Evolutionary conservation across 64 coral and sea anemone species (phyloP).

Genomic region (Stichodactyla helianthus): DNA sequence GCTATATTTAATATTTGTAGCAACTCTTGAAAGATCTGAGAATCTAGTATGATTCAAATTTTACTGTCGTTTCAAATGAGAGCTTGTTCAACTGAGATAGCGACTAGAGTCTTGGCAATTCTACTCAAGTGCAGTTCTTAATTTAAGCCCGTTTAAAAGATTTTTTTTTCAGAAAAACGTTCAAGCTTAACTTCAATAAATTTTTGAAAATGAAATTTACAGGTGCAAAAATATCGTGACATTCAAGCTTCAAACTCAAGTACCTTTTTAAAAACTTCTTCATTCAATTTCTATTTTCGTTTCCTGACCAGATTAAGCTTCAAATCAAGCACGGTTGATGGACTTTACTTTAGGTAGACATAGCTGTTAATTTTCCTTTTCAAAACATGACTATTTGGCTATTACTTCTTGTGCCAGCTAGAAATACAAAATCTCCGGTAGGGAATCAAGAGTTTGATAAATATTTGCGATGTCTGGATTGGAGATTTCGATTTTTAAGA

Average conservation of each 20-base stretch:
- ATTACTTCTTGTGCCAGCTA: too few species aligned
- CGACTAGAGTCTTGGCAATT: neutral
- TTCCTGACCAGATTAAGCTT: too few species aligned
- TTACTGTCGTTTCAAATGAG: neutral
- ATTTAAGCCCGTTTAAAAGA: neutral
- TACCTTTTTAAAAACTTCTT: neutral
- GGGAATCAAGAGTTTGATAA: too few species aligned
- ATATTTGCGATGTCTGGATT: too few species aligned
- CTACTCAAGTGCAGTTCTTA: neutral
- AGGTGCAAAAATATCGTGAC: neutral
- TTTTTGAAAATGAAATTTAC: neutral
- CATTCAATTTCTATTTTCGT: neutral
- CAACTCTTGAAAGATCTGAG: neutral
- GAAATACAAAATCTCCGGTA: too few species aligned
- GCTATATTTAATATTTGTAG: neutral
- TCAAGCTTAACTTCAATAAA: neutral
- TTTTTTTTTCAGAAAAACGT: neutral
- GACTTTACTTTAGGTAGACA: too few species aligned
- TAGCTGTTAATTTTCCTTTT: too few species aligned
- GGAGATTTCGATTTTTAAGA: too few species aligned
- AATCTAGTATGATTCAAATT: neutral
- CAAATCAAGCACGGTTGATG: too few species aligned
- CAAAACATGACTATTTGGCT: too few species aligned
- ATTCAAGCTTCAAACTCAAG: neutral
- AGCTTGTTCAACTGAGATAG: neutral